These are phyloP conservation scores for Propithecus deckenii DNA, from an alignment of 2,797 vertebrate species.

Conservation along the genomic window DNA sequence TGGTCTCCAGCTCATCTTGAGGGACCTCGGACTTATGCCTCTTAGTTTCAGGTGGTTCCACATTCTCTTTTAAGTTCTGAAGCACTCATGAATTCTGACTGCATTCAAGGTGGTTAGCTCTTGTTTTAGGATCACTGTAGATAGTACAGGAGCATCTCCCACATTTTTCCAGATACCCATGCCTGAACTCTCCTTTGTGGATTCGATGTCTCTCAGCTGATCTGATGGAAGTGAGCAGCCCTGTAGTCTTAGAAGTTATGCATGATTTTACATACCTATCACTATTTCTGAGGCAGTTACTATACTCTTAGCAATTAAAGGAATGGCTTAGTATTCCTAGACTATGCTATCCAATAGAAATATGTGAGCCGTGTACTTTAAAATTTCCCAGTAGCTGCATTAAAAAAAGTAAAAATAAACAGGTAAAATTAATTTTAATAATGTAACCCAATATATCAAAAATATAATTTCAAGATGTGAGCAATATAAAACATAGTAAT, in stretches of 20 bases:
- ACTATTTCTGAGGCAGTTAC: background rate
- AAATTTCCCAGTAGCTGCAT: background rate
- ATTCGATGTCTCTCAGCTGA: background rate
- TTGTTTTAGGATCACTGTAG: background rate
- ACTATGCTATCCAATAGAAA: background rate
- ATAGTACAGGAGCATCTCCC: background rate
- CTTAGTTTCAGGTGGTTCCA: background rate
- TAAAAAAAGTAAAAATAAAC: conserved; percentile 1
- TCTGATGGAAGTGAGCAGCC: background rate
- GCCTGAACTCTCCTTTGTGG: background rate
- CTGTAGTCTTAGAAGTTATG: background rate
- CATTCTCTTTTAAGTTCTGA: background rate
- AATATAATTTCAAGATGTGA: conserved; percentile 26
- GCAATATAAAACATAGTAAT: background rate
- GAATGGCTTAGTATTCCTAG: background rate
- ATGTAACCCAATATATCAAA: background rate
- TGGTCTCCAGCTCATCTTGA: background rate
- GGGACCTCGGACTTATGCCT: background rate
- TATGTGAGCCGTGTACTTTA: background rate
- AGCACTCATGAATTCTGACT: background rate
- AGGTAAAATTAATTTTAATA: conserved; percentile 19
- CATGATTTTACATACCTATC: background rate
- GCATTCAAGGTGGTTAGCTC: background rate
- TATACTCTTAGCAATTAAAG: background rate
- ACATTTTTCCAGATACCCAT: background rate